Base-by-base conservation (phyloP, 2,113 vertebrate species). In the Amphiprion ocellaris region DNA sequence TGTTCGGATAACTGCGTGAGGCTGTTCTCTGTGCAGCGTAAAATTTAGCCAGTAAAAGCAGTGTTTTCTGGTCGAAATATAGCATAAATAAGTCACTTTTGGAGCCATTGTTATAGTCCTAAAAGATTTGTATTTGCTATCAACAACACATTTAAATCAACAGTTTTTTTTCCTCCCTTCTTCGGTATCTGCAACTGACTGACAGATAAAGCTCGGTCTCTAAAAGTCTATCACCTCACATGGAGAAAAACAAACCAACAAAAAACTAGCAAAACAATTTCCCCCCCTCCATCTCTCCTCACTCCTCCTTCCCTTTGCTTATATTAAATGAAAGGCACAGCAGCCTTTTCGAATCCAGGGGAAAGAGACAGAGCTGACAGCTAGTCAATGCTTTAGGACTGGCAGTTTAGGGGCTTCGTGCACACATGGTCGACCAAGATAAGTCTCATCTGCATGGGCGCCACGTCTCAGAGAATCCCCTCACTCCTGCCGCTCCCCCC, bases 391-490 rank as follows among this genome's bases (percentile, higher is more conserved):
- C 92, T 91, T 92, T 70, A 88, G 90, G 90, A 93, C 92, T 92
- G 93, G 92, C 94, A 94, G 93, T 92, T 92, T 87, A 85, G 93
- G 90, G 88, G 92, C 93, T 89, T 75, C 78, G 63, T 74, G 89
- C 91, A 94, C 94, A 94, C 93, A 92, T 95, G 95, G 93, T 84
- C 77, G 77, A 69, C 85, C 77, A 74, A 95, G 95, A 95, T 95
- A 95, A 95, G 93, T 93, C 94, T 94, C 94, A 94, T 95, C 91
- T 92, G 93, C 93, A 94, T 95, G 92, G 90, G 69, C 47, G 79
- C 82, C 91, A 91, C 91, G 90, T 94, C 87, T 88, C 87, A 84
- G 78, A 88, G 82, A 88, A 84, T 83, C 82, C 91, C 85, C 83
- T 74, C 86, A 74, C 85, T 79, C 79, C 68, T 54, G 60, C 84